A percentile compares a stretch with the other conserved stretches of the same genome.
Evolutionary conservation across 1,140 invertebrate genomes (phyloP).

Genomic region (Heliconius nattereri): DNA sequence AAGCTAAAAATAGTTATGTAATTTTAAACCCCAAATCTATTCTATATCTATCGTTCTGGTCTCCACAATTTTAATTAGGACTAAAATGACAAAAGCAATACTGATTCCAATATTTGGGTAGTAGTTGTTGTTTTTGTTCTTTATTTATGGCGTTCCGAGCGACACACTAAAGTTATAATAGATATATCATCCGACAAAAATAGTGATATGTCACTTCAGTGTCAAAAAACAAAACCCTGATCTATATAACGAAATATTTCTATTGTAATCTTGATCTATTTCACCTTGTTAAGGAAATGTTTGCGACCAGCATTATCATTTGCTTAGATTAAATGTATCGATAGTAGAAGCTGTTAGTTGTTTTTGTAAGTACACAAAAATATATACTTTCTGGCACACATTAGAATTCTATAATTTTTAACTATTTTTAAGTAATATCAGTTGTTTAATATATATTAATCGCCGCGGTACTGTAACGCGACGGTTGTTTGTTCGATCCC

Average conservation of each 20-base stretch:
- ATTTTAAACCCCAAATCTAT: too few relatives aligned
- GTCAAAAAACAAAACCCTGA: constrained; percentile 26
- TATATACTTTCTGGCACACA: neutral
- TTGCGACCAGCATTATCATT: constrained; percentile 28
- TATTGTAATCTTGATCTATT: constrained; percentile 28
- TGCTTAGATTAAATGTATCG: constrained; percentile 19
- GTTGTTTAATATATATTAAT: too few relatives aligned
- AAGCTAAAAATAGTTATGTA: too few relatives aligned
- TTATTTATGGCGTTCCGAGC: too few relatives aligned
- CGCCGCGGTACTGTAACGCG: too few relatives aligned
- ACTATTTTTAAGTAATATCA: too few relatives aligned
- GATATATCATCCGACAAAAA: neutral
- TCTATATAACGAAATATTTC: constrained; percentile 23
- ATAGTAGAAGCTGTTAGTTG: neutral
- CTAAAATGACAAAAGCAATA: neutral
- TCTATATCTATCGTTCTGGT: too few relatives aligned
- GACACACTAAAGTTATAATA: neutral
- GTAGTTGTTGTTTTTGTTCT: too few relatives aligned
- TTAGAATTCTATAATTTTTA: too few relatives aligned
- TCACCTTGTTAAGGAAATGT: constrained; percentile 27
- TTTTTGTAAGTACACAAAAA: neutral
- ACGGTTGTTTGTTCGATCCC: too few relatives aligned
- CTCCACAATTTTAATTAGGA: neutral
- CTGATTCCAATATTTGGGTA: neutral
- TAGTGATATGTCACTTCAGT: constrained; percentile 9